Base-by-base conservation (phyloP, 2,113 vertebrate genomes). In the Dinomys branickii region DNA sequence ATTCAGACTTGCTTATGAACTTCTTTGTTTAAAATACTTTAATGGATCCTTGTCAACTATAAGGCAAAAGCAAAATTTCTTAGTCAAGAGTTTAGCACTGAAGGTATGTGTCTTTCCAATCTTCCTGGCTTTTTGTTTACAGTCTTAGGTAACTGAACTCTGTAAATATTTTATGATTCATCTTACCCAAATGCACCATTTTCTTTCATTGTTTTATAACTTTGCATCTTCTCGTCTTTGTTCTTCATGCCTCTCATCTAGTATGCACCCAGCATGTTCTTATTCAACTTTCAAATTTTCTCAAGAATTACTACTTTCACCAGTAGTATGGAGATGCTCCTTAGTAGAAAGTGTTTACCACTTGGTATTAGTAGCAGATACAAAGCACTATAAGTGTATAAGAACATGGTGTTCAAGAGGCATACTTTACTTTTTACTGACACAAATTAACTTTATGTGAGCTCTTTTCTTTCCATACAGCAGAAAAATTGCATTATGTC, bases 401-500 rank as follows among this genome's bases (percentile, higher is more conserved):
- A 88, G 50, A 65, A 71, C 16, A 82, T 41, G 75, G 12, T 88
- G 13, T 63, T 5, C 26, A 78, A 78, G 3, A 88, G 93, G 47
- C 69, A 65, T n/a, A 78, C 7, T 71, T 93, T 13, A 59, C 20
- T 63, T 88, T 91, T 65, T 54, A 7, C 7, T 33, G 65, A 73
- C 26, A 63, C 3, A 78, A 67, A 85, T 85, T 82, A 75, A 85
- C 35, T 89, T 94, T 81, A 69, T 90, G 85, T 97, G 19, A 71
- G 2, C 8, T 88, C 30, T 65, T 30, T 14, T 73, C 63, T 86
- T 83, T 7, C 83, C 54, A 85, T 82, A 35, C 10, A 84, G 13
- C 44, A 95, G 28, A 95, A 88, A 75, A 85, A 77, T 77, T 67
- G 4, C 38, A 65, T 11, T 88, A 65, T 14, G 11, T 58, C 44